A percentile compares a stretch with the other conserved stretches of the same genome.
Conservation (phyloP, 2,797 vertebrate genomes). For the Naso thynnoides region DNA sequence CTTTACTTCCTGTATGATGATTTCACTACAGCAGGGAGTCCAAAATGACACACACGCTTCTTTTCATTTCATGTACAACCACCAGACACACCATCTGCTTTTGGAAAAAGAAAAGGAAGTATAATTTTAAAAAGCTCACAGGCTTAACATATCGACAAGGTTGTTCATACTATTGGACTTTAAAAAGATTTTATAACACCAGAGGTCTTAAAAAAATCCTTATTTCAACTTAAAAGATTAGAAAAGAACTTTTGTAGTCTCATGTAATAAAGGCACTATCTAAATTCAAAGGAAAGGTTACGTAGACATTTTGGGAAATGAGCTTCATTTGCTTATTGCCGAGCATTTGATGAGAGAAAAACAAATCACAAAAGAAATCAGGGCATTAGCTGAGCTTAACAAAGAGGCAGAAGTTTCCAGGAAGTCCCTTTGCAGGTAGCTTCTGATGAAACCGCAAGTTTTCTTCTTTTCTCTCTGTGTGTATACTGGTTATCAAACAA, state of each 20-base stretch:
- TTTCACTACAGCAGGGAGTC: slow-evolving; percentile 8
- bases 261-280: neutral
- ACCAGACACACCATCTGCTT: neutral
- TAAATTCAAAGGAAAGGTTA: neutral
- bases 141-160: too few species aligned
- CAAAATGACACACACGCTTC: neutral
- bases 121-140: too few species aligned
- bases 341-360: too few species aligned
- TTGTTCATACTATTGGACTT: neutral
- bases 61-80: slow-evolving; percentile 1
- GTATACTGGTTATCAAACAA: neutral
- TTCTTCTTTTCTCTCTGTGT: too few species aligned
- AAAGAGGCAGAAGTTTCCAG: too few species aligned
- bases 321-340: neutral
- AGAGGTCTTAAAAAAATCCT: neutral
- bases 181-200: neutral
- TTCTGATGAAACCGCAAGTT: neutral
- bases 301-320: neutral
- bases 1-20: slow-evolving; percentile 22
- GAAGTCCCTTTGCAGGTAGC: neutral
- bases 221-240: neutral
- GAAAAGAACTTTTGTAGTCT: neutral
- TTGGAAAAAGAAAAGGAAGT: neutral
- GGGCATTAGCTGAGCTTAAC: neutral
- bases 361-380: neutral